Evolutionary conservation across 2,113 vertebrate species (phyloP).

Genomic region (Aldabrachelys gigantea): DNA sequence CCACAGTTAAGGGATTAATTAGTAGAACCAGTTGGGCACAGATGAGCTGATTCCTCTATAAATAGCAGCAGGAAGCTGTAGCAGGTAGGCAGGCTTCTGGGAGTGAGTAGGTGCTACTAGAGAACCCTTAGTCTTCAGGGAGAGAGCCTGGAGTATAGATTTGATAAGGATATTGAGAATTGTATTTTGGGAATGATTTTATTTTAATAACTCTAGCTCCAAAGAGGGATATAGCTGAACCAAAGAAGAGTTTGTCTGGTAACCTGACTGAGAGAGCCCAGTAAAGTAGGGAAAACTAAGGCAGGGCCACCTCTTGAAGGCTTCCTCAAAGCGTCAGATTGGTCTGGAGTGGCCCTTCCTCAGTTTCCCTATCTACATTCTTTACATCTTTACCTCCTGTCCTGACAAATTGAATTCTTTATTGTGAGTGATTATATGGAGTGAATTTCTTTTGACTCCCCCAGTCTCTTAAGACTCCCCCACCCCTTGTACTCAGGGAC

Average conservation of each 20-base stretch:
- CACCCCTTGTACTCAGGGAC: neutral
- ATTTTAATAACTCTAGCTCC: neutral
- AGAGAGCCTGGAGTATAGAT: neutral
- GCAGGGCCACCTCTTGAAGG: neutral
- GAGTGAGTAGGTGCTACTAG: neutral
- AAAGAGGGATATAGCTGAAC: neutral
- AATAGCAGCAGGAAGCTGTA: neutral
- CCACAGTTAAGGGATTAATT: neutral
- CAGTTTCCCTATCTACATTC: neutral
- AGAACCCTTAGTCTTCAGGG: neutral
- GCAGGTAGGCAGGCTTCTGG: neutral
- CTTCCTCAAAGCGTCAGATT: neutral
- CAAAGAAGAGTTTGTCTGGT: neutral
- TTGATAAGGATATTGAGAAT: neutral
- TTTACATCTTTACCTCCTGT: neutral
- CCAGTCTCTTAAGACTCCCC: neutral
- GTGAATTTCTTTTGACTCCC: neutral
- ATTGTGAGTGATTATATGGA: neutral
- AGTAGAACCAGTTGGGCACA: neutral
- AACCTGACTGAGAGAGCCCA: neutral
- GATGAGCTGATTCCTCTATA: neutral
- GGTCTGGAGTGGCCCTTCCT: neutral
- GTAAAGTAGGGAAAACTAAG: neutral
- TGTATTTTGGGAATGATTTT: neutral
- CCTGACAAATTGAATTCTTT: neutral